These are phyloP conservation scores for Gorilla gorilla DNA, from an alignment of 2,113 vertebrate species.

Conservation along the genomic window DNA sequence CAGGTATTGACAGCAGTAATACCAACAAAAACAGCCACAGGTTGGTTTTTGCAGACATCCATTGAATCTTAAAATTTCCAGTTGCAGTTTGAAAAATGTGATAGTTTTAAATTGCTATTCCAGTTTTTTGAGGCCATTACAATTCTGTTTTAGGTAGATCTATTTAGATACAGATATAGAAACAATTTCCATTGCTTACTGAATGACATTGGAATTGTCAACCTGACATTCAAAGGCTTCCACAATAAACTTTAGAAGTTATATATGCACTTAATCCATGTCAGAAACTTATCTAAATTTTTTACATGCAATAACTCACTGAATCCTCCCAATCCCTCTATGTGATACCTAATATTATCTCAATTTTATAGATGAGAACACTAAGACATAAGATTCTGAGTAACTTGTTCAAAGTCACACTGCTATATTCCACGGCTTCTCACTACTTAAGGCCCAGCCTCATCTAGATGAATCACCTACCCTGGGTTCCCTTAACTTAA, in stretches of 20 bases:
- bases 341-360: background rate
- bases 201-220: background rate
- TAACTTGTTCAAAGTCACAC: background rate
- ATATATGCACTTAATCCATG: background rate
- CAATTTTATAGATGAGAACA: background rate
- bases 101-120: background rate
- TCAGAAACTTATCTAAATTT: background rate
- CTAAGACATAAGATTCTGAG: background rate
- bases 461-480: background rate
- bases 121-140: background rate
- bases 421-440: background rate
- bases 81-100: background rate
- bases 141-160: background rate
- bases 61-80: background rate
- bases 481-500: background rate
- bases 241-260: background rate
- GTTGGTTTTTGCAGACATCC: background rate
- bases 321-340: background rate
- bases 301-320: background rate
- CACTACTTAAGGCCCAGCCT: background rate
- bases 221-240: background rate
- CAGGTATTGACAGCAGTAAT: accelerated
- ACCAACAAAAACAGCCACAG: background rate
- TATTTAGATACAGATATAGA: background rate
- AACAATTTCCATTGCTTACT: background rate